Conservation (phyloP, 2,797 vertebrate genomes). For the Hapalemur alaotrensis region DNA sequence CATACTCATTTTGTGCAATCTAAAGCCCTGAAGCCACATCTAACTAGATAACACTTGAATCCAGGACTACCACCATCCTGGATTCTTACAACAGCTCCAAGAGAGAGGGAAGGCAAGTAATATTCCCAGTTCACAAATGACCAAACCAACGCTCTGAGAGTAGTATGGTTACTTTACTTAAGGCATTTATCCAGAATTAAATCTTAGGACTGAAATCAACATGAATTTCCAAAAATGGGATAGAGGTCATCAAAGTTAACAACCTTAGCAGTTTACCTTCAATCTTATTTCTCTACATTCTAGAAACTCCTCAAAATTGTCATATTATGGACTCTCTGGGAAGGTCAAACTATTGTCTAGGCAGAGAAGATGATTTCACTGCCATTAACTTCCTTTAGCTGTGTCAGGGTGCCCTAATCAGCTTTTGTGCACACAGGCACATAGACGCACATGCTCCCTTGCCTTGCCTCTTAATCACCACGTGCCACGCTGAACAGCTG, state of each 20-base stretch:
- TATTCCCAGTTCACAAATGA: not conserved
- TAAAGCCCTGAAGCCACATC: not conserved
- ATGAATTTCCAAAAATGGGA: not conserved
- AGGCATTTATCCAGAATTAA: slow-evolving; percentile 17
- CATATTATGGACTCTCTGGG: not conserved
- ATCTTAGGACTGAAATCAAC: not conserved
- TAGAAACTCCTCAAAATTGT: slow-evolving; percentile 16
- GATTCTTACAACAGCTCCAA: not conserved
- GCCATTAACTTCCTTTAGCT: slow-evolving; percentile 20
- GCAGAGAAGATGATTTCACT: not conserved
- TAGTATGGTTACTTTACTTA: not conserved
- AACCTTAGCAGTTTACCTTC: not conserved
- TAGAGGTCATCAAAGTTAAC: not conserved
- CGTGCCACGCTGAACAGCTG: slow-evolving; percentile 58
- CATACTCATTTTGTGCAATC: not conserved
- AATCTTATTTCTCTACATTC: not conserved
- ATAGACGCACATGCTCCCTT: slow-evolving; percentile 22
- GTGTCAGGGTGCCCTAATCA: slow-evolving; percentile 57
- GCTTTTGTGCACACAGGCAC: slow-evolving; percentile 18
- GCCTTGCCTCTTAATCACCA: slow-evolving; percentile 58
- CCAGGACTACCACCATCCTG: not conserved
- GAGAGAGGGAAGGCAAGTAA: not conserved
- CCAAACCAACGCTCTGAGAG: not conserved
- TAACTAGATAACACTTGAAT: not conserved
- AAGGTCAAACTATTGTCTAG: slow-evolving; percentile 15